phyloP scores from a whole-genome alignment of 2,113 vertebrate genomes.

The Gavia stellata region DNA sequence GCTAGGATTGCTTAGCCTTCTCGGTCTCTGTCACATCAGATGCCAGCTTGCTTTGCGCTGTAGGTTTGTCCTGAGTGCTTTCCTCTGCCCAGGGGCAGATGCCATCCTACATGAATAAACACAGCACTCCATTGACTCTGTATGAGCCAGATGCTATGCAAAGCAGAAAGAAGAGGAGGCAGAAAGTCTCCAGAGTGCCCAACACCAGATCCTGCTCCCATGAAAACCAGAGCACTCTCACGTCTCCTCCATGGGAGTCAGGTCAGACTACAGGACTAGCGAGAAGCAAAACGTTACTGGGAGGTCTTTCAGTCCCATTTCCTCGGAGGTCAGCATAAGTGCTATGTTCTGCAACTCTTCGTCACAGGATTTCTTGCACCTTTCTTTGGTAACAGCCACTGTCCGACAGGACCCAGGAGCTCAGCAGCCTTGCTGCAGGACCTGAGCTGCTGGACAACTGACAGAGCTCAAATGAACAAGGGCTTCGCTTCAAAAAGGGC shows the following conservation, averaged over 20 bases:
- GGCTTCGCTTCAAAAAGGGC: not conserved
- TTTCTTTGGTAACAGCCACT: not conserved
- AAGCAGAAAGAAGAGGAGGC: not conserved
- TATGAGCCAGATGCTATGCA: not conserved
- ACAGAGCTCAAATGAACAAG: not conserved
- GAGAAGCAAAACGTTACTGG: not conserved
- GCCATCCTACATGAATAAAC: not conserved
- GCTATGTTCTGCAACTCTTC: not conserved
- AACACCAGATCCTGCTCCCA: not conserved
- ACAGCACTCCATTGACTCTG: not conserved
- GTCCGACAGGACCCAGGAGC: not conserved
- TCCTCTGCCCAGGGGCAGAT: not conserved
- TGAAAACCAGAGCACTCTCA: not conserved
- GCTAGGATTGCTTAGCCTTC: not conserved
- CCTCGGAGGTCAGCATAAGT: not conserved
- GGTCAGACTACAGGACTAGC: accelerated
- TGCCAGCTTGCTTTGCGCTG: not conserved
- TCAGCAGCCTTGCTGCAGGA: not conserved
- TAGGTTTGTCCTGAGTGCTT: not conserved
- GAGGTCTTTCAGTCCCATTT: not conserved
- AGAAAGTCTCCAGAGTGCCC: not conserved
- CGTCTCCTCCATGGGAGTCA: accelerated
- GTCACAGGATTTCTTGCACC: not conserved
- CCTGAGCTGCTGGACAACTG: not conserved
- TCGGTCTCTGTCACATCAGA: not conserved